phyloP scores from a whole-genome alignment of 2,888 invertebrate genomes.

The Eupithecia abbreviata region DNA sequence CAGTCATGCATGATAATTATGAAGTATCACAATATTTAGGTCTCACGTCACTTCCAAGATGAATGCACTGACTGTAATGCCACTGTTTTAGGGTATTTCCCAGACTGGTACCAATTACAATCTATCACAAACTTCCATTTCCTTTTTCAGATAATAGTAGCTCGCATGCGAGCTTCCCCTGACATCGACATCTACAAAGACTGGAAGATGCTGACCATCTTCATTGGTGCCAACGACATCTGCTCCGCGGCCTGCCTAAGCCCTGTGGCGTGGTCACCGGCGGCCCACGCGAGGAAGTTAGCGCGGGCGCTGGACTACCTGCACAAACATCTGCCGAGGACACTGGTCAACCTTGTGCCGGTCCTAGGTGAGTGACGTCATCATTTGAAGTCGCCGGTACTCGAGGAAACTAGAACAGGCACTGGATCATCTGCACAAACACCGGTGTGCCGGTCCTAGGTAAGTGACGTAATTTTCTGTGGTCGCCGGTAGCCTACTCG shows the following conservation, averaged over 20 bases:
- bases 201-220: constrained; percentile 91
- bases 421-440: neutral
- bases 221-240: constrained; percentile 90
- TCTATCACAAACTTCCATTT: constrained; percentile 31
- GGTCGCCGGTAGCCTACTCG: no score
- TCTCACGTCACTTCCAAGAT: no score
- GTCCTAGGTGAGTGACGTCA: constrained; percentile 83
- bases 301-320: constrained; percentile 87
- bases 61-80: no score
- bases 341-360: constrained; percentile 88
- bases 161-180: constrained; percentile 85
- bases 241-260: constrained; percentile 88
- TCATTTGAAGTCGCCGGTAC: neutral
- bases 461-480: no score
- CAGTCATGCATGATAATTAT: no score
- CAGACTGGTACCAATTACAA: neutral
- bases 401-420: neutral
- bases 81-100: neutral
- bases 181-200: constrained; percentile 85
- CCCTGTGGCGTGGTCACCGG: constrained; percentile 84
- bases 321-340: constrained; percentile 86
- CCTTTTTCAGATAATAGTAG: constrained; percentile 82
- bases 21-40: no score
- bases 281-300: constrained; percentile 85
- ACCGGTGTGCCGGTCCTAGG: no score